Base-by-base conservation (phyloP, 2,113 vertebrate genomes). In the Oreochromis aureus region DNA sequence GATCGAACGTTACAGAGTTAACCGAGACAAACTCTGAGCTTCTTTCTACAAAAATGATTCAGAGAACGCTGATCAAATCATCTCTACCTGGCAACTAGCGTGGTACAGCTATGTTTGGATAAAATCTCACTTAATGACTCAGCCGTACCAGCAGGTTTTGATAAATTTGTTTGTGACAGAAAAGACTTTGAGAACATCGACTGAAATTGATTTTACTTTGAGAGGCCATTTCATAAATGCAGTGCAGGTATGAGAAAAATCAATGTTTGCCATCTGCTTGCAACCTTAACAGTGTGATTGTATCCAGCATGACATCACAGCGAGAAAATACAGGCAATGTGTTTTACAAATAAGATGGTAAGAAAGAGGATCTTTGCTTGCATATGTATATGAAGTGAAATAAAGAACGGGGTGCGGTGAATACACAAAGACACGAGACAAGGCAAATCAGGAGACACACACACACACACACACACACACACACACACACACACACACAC, bases 131-230 rank as follows among this genome's bases (percentile, higher is more conserved):
- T 88, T 86, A 79, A 86, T 88, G 41, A 63, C 87, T 85, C 44
- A 61, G 32, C 76, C 48, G 66, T 82, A 66, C 15, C 7, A 54
- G 51, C 13, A 80, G 15, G 83, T 48, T 48, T 46, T 92, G 4
- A 94, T 80, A 81, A 87, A 93, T 61, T 58, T 86, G 89, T 84
- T 90, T 79, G 44, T 87, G 71, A 79, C 6, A 86, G 48, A 80
- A 61, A 89, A 82, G 46, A 84, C 79, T 32, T 76, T 2, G 6
- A 46, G 63, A 63, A 78, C 93, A 95, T 93, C 86, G 89, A 96
- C 91, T 83, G 81, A 56, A 86, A 94, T 93, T 81, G 87, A 94
- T 95, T 95, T 79, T 3, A 85, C 92, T 90, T 93, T 89, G 63
- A 90, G 92, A 91, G 89, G 84, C 92, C 86, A 91, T 93, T 92